Evolutionary conservation across 2,113 vertebrate species (phyloP).

Genomic region (Dryoscopus gambensis): DNA sequence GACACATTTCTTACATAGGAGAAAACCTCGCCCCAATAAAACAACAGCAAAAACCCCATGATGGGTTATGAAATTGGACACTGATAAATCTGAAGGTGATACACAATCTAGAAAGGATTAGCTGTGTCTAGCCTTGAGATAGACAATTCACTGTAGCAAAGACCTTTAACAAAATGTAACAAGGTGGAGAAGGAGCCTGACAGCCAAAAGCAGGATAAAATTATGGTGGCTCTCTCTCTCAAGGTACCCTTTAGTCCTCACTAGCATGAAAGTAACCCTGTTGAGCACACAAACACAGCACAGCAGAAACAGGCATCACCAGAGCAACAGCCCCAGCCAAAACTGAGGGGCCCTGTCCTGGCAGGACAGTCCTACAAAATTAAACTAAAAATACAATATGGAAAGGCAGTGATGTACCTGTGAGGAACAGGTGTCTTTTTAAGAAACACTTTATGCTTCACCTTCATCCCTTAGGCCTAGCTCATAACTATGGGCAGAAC

Average conservation of each 20-base stretch:
- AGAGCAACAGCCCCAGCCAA: neutral
- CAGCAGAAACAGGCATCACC: neutral
- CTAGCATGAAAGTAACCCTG: neutral
- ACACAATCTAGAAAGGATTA: neutral
- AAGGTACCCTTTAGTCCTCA: neutral
- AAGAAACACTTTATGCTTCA: neutral
- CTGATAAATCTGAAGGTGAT: neutral
- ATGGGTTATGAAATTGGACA: neutral
- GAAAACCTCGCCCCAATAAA: neutral
- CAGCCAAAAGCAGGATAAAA: neutral
- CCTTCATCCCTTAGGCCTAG: neutral
- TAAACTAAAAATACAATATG: neutral
- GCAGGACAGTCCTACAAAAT: neutral
- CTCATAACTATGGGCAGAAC: neutral
- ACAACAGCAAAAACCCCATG: fast-evolving
- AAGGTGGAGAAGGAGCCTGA: neutral
- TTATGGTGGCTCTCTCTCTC: fast-evolving
- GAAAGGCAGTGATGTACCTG: neutral
- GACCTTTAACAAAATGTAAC: neutral
- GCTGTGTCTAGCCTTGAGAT: neutral
- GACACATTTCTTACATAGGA: neutral
- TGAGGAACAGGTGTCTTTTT: neutral
- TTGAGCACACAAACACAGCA: fast-evolving
- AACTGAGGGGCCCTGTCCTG: neutral
- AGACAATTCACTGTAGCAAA: neutral